A percentile compares a stretch with the other conserved stretches of the same genome.
phyloP scores from a whole-genome alignment of 2,797 vertebrate genomes.

The Rhinophrynus dorsalis region DNA sequence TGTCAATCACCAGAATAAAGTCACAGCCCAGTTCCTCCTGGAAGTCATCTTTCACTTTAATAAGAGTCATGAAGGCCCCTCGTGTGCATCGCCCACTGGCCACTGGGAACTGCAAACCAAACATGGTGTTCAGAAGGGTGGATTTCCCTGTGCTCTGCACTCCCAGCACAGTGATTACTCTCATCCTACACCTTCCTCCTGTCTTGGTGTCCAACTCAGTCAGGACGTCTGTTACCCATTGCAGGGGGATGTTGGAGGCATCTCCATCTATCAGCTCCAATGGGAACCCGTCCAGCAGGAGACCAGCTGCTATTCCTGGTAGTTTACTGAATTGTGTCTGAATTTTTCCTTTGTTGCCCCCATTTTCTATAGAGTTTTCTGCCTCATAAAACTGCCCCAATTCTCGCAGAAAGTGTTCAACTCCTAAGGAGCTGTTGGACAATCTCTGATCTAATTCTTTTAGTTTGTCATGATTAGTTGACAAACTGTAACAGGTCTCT shows the following conservation, averaged over 20 bases:
- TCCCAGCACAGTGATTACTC: conserved; percentile 29
- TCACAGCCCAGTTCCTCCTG: conserved; percentile 21
- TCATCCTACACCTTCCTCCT: conserved; percentile 56
- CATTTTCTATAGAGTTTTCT: conserved; percentile 62
- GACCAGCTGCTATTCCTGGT: conserved; percentile 24
- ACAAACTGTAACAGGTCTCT: conserved; percentile 49
- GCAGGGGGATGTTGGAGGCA: conserved; percentile 69
- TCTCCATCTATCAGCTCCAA: conserved; percentile 51
- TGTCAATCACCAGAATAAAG: conserved; percentile 31
- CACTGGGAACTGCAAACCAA: conserved; percentile 38
- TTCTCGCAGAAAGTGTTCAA: conserved; percentile 81
- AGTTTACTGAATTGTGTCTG: conserved; percentile 57
- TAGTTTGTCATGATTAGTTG: conserved; percentile 55
- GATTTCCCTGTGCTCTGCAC: conserved; percentile 41
- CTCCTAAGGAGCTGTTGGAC: conserved; percentile 63
- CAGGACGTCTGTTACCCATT: conserved; percentile 74
- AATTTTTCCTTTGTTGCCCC: neutral
- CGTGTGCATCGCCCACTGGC: conserved; percentile 39
- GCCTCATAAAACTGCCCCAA: conserved; percentile 79
- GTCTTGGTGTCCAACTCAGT: conserved; percentile 63
- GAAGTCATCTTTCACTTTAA: conserved; percentile 20
- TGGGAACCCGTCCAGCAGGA: conserved; percentile 25
- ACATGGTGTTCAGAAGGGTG: conserved; percentile 42
- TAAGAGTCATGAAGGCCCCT: conserved; percentile 31
- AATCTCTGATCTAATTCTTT: conserved; percentile 59